Percentiles rank a stretch among this genome's conserved stretches.
These are phyloP conservation scores for Alosa sapidissima DNA, from an alignment of 2,797 vertebrate genomes.

Conservation along the genomic window DNA sequence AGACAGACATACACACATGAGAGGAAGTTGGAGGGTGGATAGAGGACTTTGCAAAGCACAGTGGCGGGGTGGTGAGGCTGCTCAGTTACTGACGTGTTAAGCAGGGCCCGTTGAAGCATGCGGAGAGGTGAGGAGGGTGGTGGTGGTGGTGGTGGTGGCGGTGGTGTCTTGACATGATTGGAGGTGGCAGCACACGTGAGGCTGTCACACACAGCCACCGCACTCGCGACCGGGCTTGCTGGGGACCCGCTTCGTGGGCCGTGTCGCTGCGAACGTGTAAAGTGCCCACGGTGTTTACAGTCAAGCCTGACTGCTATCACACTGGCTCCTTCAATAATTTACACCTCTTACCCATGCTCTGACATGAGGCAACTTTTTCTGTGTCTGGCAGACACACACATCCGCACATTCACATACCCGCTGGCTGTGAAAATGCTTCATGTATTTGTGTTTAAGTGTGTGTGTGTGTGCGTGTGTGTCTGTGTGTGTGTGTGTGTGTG, in stretches of 20 bases:
- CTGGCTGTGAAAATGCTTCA: neutral
- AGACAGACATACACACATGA: neutral
- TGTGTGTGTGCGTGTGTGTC: neutral
- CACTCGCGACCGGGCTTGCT: neutral
- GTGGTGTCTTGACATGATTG: neutral
- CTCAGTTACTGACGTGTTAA: neutral
- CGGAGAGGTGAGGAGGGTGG: neutral
- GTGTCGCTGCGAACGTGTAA: neutral
- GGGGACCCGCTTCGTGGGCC: neutral
- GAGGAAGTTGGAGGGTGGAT: neutral
- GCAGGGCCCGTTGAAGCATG: neutral
- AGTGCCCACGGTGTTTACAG: constrained; percentile 14
- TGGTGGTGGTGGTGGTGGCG: neutral
- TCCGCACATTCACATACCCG: neutral
- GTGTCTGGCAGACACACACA: neutral
- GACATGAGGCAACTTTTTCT: neutral
- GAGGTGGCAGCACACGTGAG: constrained; percentile 13
- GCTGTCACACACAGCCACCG: constrained; percentile 12
- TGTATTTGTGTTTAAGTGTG: neutral
- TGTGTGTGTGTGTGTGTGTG: neutral
- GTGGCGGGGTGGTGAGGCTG: neutral
- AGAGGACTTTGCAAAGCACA: neutral
- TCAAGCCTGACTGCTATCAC: constrained; percentile 17
- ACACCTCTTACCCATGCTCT: neutral
- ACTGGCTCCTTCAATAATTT: constrained; percentile 7